Conservation (phyloP, 2,797 vertebrate species). For the Eulemur rubriventer region DNA sequence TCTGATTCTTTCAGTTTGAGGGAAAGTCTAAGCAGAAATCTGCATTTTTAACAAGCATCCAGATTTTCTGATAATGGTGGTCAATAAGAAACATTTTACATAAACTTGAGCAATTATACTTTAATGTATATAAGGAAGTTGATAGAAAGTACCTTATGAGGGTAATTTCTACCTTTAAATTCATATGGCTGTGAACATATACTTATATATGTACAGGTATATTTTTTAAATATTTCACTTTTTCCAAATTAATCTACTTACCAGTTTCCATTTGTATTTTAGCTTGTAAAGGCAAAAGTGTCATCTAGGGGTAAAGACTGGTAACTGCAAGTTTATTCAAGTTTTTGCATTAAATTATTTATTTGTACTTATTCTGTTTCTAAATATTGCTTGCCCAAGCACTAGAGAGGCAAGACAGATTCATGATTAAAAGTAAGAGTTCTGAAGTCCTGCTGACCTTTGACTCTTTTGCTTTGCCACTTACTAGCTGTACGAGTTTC, state of each 20-base stretch:
- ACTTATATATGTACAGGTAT: not conserved
- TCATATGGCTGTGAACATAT: not conserved
- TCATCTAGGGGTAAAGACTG: not conserved
- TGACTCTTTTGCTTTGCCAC: not conserved
- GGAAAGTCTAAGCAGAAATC: not conserved
- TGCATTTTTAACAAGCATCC: not conserved
- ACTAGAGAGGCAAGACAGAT: not conserved
- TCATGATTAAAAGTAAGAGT: not conserved
- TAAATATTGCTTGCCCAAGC: not conserved
- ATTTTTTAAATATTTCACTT: not conserved
- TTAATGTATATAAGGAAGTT: not conserved
- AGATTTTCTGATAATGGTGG: not conserved
- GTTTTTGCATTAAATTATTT: not conserved
- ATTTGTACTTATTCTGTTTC: not conserved
- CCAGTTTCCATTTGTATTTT: not conserved
- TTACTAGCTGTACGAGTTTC: not conserved
- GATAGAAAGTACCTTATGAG: not conserved
- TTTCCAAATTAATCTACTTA: not conserved
- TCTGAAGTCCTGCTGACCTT: not conserved
- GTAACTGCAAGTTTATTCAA: not conserved
- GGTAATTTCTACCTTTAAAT: not conserved
- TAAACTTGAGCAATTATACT: not conserved
- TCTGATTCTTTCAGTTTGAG: not conserved
- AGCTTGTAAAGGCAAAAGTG: not conserved
- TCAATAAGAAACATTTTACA: not conserved